Conservation (phyloP, 2,888 invertebrate genomes). For the Toxonevra muliebris region DNA sequence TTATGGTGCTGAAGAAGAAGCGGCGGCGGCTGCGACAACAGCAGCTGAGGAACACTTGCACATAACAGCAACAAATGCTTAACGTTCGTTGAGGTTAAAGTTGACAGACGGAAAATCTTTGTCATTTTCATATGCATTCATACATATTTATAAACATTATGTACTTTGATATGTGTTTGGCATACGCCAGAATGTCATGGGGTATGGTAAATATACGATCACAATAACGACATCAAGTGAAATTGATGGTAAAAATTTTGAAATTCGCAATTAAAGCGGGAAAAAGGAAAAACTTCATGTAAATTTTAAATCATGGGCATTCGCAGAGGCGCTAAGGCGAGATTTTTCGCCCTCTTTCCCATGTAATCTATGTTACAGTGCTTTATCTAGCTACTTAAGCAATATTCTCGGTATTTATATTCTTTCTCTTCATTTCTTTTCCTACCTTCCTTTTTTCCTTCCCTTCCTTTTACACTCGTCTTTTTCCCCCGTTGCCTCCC, state of each 20-base stretch:
- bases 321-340: too few species aligned
- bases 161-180: constrained; percentile 19
- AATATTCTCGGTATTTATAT: not conserved
- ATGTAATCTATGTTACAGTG: too few species aligned
- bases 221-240: constrained; percentile 10
- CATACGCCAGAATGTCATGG: constrained; percentile 27
- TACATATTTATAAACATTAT: constrained; percentile 10
- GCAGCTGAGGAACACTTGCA: constrained; percentile 6
- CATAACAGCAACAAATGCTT: constrained; percentile 36
- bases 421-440: not conserved
- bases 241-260: constrained; percentile 1
- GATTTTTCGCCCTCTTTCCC: too few species aligned
- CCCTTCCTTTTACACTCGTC: not conserved
- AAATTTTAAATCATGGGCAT: too few species aligned
- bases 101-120: constrained; percentile 62
- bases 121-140: constrained; percentile 53
- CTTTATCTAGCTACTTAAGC: too few species aligned
- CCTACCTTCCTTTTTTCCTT: not conserved
- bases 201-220: constrained; percentile 22
- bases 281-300: not conserved
- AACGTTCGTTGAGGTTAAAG: constrained; percentile 57
- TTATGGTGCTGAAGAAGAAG: not conserved
- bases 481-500: not conserved
- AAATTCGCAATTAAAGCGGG: not conserved
- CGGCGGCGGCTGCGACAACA: not conserved